Conservation (phyloP, 2,888 invertebrate species). For the Acholoe squamosa region DNA sequence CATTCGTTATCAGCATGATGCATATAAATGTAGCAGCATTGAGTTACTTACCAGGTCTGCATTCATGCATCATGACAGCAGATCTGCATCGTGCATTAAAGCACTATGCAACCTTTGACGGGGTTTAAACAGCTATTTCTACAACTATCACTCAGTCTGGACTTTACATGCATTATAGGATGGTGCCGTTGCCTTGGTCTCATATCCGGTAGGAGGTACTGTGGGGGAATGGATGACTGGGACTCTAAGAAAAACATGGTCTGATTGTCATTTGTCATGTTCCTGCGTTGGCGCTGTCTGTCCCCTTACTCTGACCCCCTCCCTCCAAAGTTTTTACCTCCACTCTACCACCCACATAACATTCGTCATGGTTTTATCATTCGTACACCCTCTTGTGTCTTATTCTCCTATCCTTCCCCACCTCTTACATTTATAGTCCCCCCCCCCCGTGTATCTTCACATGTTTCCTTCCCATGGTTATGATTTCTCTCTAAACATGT, state of each 20-base stretch:
- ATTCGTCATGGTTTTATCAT: neutral
- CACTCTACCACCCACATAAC: neutral
- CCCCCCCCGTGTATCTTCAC: too few relatives aligned
- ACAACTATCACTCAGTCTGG: too few relatives aligned
- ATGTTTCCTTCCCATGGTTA: too few relatives aligned
- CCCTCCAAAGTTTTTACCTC: neutral
- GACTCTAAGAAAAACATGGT: neutral
- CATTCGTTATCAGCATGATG: too few relatives aligned
- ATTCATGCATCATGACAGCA: too few relatives aligned
- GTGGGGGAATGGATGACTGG: neutral
- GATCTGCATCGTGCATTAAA: too few relatives aligned
- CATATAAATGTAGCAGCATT: too few relatives aligned
- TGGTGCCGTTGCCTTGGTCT: neutral
- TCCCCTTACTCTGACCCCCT: neutral
- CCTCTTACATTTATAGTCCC: neutral
- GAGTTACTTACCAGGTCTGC: too few relatives aligned
- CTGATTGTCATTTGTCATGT: slow-evolving; percentile 14
- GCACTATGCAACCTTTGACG: too few relatives aligned
- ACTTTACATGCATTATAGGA: neutral
- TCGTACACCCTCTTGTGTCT: too few relatives aligned
- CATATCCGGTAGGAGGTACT: neutral
- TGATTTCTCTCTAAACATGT: too few relatives aligned
- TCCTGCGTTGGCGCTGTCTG: neutral
- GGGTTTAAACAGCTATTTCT: too few relatives aligned
- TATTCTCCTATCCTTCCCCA: neutral